Percentiles rank a stretch among this genome's conserved stretches.
phyloP scores from a whole-genome alignment of 2,797 vertebrate species.

The Acanthurus lineatus region DNA sequence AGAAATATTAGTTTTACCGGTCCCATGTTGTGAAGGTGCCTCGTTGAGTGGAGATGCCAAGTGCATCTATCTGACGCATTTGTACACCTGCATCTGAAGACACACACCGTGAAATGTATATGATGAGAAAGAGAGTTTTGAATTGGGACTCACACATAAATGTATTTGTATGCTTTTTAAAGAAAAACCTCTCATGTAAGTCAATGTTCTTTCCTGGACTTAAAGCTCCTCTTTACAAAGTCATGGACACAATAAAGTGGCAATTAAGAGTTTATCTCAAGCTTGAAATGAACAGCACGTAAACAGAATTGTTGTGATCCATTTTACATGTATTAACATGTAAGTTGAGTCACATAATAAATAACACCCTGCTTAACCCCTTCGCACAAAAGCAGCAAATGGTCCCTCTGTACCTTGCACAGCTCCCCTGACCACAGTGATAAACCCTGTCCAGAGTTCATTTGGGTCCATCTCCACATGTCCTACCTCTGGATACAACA shows the following conservation, averaged over 20 bases:
- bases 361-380: not conserved
- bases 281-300: too few species aligned
- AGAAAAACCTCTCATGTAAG: not conserved
- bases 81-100: slow-evolving; percentile 89
- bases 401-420: slow-evolving; percentile 87
- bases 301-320: too few species aligned
- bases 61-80: slow-evolving; percentile 89
- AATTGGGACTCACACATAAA: not conserved
- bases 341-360: not conserved
- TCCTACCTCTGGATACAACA: slow-evolving; percentile 88
- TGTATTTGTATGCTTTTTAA: not conserved
- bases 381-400: not conserved
- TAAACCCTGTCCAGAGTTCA: slow-evolving; percentile 90
- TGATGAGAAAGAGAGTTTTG: not conserved
- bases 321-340: too few species aligned
- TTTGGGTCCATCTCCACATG: slow-evolving; percentile 95
- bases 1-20: slow-evolving; percentile 80
- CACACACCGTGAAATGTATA: not conserved
- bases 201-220: not conserved
- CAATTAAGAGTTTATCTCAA: too few species aligned
- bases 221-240: not conserved
- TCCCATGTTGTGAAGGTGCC: slow-evolving; percentile 95
- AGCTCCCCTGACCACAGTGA: slow-evolving; percentile 90
- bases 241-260: too few species aligned
- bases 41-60: slow-evolving; percentile 96